Conservation (phyloP, 2,113 vertebrate species). For the Amphiprion ocellaris region DNA sequence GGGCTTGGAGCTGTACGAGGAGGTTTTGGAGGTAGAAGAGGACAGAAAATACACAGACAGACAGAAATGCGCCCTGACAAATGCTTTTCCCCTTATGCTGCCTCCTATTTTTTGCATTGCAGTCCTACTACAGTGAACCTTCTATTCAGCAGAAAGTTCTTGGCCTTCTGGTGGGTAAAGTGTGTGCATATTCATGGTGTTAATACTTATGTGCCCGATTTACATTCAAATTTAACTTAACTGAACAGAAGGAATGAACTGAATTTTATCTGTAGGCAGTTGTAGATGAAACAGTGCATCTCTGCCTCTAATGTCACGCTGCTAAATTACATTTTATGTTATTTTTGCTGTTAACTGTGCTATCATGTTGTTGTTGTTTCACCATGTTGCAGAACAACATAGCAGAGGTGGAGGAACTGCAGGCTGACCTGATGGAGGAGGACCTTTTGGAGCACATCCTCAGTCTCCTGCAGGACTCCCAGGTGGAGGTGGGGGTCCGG, state of each 20-base stretch:
- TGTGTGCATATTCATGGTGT: neutral
- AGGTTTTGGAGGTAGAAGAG: conserved; percentile 90
- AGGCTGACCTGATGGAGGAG: conserved; percentile 91
- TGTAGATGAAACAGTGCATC: neutral
- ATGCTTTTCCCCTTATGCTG: neutral
- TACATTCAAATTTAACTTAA: no score
- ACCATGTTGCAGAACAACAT: conserved; percentile 89
- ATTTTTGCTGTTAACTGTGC: no score
- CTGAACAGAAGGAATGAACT: no score
- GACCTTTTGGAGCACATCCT: conserved; percentile 93
- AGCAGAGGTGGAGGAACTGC: conserved; percentile 93
- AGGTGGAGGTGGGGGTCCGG: conserved; percentile 89
- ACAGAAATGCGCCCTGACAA: neutral
- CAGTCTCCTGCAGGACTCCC: conserved; percentile 87
- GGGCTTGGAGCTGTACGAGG: conserved; percentile 94
- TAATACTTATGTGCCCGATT: no score
- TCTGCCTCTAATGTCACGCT: no score
- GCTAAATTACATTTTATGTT: no score
- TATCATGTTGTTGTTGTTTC: neutral
- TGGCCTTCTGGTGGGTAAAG: conserved; percentile 90
- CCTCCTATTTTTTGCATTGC: conserved; percentile 40
- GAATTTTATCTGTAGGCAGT: no score
- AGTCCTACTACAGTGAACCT: conserved; percentile 92
- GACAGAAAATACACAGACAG: neutral
- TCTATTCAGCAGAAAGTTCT: conserved; percentile 94